These are phyloP conservation scores for Pituophis catenifer DNA, from an alignment of 2,113 vertebrate genomes.

Conservation along the genomic window DNA sequence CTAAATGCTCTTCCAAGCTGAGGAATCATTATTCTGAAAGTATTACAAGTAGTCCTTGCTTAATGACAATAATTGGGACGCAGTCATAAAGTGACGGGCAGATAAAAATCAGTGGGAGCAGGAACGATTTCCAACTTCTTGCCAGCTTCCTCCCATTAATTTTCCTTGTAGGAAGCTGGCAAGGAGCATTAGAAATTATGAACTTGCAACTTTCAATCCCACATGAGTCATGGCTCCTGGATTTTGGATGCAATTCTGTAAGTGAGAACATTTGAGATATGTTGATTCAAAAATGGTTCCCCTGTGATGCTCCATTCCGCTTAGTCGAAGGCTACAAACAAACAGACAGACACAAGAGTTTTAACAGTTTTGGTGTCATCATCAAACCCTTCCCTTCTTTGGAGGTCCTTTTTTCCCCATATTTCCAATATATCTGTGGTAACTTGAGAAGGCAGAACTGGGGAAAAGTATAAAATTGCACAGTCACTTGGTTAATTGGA, in stretches of 20 bases:
- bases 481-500: background rate
- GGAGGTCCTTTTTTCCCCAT: background rate
- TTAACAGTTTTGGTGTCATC: background rate
- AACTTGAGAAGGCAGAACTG: background rate
- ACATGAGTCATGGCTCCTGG: background rate
- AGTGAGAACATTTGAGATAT: background rate
- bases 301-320: background rate
- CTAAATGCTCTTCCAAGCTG: background rate
- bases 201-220: background rate
- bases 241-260: background rate
- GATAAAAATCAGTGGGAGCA: background rate
- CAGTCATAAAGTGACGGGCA: background rate
- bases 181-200: background rate
- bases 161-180: background rate
- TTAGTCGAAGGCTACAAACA: background rate
- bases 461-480: background rate
- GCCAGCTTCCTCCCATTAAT: background rate
- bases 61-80: background rate
- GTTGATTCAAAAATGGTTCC: background rate
- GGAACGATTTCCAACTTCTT: background rate
- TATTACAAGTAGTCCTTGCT: background rate
- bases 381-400: background rate
- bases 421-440: background rate
- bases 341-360: background rate
- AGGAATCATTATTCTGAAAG: background rate